phyloP scores from a whole-genome alignment of 2,113 vertebrate species.

The Pteruthius melanotis region DNA sequence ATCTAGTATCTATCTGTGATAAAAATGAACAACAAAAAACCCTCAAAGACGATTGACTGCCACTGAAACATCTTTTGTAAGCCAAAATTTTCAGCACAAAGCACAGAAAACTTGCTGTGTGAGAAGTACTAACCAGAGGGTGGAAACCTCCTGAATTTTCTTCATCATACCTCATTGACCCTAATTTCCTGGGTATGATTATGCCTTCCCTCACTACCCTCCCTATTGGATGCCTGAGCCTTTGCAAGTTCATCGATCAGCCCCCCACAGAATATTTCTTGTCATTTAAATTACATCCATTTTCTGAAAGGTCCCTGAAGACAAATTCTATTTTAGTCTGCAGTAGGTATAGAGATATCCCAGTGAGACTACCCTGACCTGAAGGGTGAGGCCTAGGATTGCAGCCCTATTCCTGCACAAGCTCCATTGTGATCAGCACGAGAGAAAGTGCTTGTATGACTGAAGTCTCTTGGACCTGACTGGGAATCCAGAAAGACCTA shows the following conservation, averaged over 20 bases:
- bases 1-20: background rate
- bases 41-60: background rate
- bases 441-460: background rate
- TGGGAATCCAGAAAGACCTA: background rate
- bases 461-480: background rate
- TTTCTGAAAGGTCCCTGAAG: background rate
- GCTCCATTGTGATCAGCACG: fast-evolving
- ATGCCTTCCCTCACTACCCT: background rate
- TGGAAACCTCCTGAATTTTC: background rate
- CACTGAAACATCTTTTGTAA: background rate
- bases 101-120: background rate
- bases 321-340: background rate
- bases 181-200: background rate
- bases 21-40: background rate
- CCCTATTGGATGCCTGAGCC: fast-evolving
- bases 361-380: background rate
- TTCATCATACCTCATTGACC: background rate
- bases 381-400: background rate
- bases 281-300: background rate
- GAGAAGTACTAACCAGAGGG: background rate
- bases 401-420: background rate
- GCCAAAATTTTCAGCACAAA: background rate
- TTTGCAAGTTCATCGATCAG: background rate
- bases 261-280: background rate
- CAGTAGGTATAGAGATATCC: background rate